phyloP scores from a whole-genome alignment of 2,888 invertebrate species.

The Coleophora deauratella region DNA sequence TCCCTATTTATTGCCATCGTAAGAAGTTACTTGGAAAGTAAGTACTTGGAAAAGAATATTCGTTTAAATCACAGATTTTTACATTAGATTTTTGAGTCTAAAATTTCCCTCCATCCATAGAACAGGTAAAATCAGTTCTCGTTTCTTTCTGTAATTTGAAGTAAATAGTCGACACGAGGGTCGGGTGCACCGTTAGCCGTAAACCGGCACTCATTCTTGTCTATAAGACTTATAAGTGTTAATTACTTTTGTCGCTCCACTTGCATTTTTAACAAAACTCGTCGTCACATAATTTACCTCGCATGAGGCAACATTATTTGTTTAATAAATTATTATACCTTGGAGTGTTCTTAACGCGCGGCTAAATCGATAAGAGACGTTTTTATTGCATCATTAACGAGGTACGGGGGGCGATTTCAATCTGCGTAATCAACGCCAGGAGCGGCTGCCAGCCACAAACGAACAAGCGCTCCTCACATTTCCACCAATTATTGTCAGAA shows the following conservation, averaged over 20 bases:
- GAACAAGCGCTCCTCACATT: no score
- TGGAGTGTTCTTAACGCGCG: constrained; percentile 58
- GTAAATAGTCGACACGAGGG: constrained; percentile 43
- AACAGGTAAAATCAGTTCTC: constrained; percentile 17
- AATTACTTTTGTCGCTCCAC: constrained; percentile 68
- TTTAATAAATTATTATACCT: constrained; percentile 64
- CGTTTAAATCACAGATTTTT: no score
- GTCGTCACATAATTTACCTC: constrained; percentile 57
- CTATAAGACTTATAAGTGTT: constrained; percentile 68
- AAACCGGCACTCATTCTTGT: constrained; percentile 56
- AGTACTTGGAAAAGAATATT: no score
- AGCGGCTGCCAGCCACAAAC: constrained; percentile 10
- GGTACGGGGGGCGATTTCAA: constrained; percentile 62
- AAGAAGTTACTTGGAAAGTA: no score
- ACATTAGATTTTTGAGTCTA: no score
- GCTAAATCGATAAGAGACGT: constrained; percentile 66
- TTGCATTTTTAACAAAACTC: constrained; percentile 61
- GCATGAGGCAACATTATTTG: constrained; percentile 61
- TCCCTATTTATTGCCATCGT: no score
- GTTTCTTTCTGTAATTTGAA: constrained; percentile 48
- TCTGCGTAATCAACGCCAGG: constrained; percentile 62
- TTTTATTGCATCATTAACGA: constrained; percentile 71
- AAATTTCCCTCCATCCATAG: neutral
- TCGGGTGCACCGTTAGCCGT: constrained; percentile 41
- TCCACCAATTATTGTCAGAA: no score